These are phyloP conservation scores for Amphiprion clarkii DNA, from an alignment of 2,797 vertebrate genomes.

Conservation along the genomic window DNA sequence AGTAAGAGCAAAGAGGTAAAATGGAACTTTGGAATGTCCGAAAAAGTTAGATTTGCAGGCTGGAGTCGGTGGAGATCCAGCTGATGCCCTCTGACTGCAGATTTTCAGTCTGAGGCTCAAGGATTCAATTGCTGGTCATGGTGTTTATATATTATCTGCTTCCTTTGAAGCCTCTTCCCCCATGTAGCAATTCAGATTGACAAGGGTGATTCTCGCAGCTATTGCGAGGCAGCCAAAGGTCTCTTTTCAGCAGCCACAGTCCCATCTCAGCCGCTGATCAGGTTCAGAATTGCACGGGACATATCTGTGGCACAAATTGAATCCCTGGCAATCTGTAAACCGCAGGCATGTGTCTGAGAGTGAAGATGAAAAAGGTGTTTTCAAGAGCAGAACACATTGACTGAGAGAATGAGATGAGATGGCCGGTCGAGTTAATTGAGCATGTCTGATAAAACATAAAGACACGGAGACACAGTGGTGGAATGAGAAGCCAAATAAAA, in stretches of 20 bases:
- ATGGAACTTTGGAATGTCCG: conserved; percentile 29
- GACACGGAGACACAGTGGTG: conserved; percentile 24
- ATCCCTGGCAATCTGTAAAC: conserved; percentile 81
- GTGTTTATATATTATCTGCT: conserved; percentile 68
- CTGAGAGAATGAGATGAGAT: conserved; percentile 70
- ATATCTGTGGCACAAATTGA: conserved; percentile 83
- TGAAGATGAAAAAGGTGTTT: conserved; percentile 66
- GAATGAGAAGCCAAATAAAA: conserved; percentile 21
- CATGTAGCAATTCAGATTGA: conserved; percentile 76
- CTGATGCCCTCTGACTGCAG: conserved; percentile 35
- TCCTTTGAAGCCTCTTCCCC: conserved; percentile 59
- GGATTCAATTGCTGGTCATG: conserved; percentile 53
- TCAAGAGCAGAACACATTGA: conserved; percentile 39
- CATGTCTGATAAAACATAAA: conserved; percentile 43
- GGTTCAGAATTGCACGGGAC: conserved; percentile 66
- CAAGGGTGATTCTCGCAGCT: conserved; percentile 73
- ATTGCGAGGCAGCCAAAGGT: conserved; percentile 63
- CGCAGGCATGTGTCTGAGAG: conserved; percentile 69
- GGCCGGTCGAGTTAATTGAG: conserved; percentile 73
- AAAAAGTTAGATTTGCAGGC: conserved; percentile 31
- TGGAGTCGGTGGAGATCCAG: conserved; percentile 21
- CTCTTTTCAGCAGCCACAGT: conserved; percentile 58
- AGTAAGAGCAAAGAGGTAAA: conserved; percentile 26
- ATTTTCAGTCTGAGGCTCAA: conserved; percentile 42
- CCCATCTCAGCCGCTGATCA: conserved; percentile 74